Evolutionary conservation across 2,888 invertebrate genomes (phyloP), one percentile per base, ranked within the genome.

Genomic region (Drosophila nigritarsus): DNA sequence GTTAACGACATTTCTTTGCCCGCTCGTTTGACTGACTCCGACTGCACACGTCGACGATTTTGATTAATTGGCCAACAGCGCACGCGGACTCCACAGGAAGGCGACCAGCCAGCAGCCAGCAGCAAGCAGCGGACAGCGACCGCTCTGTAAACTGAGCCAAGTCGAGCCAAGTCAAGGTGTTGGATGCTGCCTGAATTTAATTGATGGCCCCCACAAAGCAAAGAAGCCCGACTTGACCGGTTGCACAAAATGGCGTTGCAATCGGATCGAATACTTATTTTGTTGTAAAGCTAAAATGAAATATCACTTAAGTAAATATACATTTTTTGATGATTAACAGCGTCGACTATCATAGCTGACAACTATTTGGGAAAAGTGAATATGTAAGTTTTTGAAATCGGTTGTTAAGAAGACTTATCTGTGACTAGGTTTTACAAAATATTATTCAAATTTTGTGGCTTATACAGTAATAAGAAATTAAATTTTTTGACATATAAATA

Each of bases 1-100:
- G 92, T 92, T 92, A 92, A 93, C 92, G 92, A 93, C 92, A 91
- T 92, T 91, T 91, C 87, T 84, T 89, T 82, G 81, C 77, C 78
- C 65, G 82, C 81, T 75, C 71, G 78, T 84, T 78, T 81, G 80
- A 87, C 78, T 82, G 87, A 84, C 78, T 88, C 83, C 79, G 83
- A 80, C 86, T 91, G 80, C 91, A 92, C 89, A 90, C 91, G 82
- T 84, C 87, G 89, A 86, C 88, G 89, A 91, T 91, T 92, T 92
- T 93, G 92, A 93, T 92, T 93, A 93, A 93, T 91, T 91, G 91
- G 78, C 82, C 83, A 77, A 77, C 78, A 80, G 70, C 62, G 60
- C 69, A 54, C 68, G 67, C 55, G 50, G 58, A 66, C 83, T 72
- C 82, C 82, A 65, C 75, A 71, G 74, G 78, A 55, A 62, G 65